Evolutionary conservation across 2,113 vertebrate genomes (phyloP).

Genomic region (Artemisiospiza belli): DNA sequence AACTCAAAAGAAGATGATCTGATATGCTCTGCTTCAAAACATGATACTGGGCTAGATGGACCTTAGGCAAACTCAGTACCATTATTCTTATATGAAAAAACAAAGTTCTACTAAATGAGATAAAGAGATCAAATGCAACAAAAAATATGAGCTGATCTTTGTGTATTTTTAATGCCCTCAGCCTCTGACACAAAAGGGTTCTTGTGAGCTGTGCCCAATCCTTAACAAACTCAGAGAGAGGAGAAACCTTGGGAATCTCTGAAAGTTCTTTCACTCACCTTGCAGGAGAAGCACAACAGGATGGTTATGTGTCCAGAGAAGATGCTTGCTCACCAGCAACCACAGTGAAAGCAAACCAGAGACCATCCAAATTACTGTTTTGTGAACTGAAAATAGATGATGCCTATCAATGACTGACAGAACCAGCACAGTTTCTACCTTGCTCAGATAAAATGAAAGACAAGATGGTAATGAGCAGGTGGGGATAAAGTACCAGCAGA

Average conservation of each 20-base stretch:
- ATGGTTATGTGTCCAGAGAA: background rate
- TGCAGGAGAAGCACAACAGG: background rate
- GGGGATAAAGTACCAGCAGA: background rate
- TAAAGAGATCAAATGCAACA: background rate
- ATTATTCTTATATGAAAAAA: background rate
- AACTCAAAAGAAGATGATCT: background rate
- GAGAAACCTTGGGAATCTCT: background rate
- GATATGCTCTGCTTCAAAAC: background rate
- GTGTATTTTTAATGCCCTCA: background rate
- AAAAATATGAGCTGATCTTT: background rate
- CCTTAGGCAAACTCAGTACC: background rate
- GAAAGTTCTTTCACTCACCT: background rate
- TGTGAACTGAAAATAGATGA: background rate
- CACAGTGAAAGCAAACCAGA: background rate
- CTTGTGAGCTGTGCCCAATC: rapidly evolving
- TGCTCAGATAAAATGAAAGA: background rate
- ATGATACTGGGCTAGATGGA: background rate
- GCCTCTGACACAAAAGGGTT: background rate
- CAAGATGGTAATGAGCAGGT: rapidly evolving
- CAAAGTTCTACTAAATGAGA: background rate
- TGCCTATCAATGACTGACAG: background rate
- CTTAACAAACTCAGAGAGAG: background rate
- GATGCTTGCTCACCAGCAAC: background rate
- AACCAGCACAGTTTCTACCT: background rate
- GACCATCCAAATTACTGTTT: background rate